These are phyloP conservation scores for Colius striatus DNA, from an alignment of 2,113 vertebrate species.

Conservation along the genomic window DNA sequence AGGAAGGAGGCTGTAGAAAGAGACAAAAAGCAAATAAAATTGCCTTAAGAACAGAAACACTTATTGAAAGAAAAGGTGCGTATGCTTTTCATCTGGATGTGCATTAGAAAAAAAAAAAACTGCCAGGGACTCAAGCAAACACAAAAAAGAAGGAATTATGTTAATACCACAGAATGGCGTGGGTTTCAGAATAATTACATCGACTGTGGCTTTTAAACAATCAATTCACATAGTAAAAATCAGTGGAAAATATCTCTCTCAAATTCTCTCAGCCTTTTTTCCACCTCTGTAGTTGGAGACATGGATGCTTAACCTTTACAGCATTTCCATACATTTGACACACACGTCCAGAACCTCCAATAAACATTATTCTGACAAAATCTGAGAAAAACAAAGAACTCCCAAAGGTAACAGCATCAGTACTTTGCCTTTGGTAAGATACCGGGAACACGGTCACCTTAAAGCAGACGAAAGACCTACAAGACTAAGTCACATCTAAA, in stretches of 20 bases:
- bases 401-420: background rate
- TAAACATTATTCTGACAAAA: background rate
- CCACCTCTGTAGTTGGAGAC: background rate
- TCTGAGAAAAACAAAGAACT: background rate
- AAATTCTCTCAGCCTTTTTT: slow-evolving; percentile 35
- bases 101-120: background rate
- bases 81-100: background rate
- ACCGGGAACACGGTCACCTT: background rate
- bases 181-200: slow-evolving; percentile 36
- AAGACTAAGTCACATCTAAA: background rate
- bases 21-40: slow-evolving; percentile 15
- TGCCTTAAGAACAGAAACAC: background rate
- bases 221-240: background rate
- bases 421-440: background rate
- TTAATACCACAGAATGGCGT: slow-evolving; percentile 45
- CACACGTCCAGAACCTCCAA: background rate
- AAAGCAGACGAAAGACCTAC: background rate
- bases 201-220: slow-evolving; percentile 40
- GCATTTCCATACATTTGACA: background rate
- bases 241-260: background rate
- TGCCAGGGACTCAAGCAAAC: background rate
- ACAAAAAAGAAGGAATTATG: slow-evolving; percentile 26
- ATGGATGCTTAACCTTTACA: background rate
- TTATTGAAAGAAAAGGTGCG: background rate
- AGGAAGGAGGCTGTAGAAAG: slow-evolving; percentile 82